These are phyloP conservation scores for Conopomorpha cramerella DNA, from an alignment of 1,140 invertebrate species.

Conservation along the genomic window DNA sequence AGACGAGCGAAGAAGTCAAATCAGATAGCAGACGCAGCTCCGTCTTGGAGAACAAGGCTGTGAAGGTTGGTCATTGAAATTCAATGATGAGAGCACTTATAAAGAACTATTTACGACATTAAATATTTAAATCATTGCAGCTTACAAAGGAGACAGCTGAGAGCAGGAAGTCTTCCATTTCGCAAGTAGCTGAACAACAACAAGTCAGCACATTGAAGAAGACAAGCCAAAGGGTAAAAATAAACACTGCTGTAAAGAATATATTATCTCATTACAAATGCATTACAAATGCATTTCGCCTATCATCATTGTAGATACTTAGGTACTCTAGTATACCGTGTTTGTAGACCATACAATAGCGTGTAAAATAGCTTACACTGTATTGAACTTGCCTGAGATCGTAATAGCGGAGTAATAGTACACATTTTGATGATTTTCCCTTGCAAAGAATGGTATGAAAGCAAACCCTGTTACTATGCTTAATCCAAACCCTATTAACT, in stretches of 20 bases:
- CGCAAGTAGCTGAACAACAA: constrained; percentile 36
- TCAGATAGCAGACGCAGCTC: constrained; percentile 67
- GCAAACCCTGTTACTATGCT: constrained; percentile 12
- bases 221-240: constrained; percentile 40
- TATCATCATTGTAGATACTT: too few relatives aligned
- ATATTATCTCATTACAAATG: too few relatives aligned
- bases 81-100: constrained; percentile 3
- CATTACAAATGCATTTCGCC: too few relatives aligned
- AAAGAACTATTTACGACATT: neutral
- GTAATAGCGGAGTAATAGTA: too few relatives aligned
- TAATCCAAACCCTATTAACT: constrained; percentile 24
- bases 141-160: constrained; percentile 49
- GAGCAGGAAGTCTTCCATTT: constrained; percentile 47
- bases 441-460: too few relatives aligned
- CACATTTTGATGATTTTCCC: too few relatives aligned
- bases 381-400: too few relatives aligned
- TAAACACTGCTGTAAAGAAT: too few relatives aligned
- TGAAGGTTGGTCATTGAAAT: constrained; percentile 49
- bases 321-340: too few relatives aligned
- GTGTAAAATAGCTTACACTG: too few relatives aligned
- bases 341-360: too few relatives aligned
- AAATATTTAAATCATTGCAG: constrained; percentile 9
- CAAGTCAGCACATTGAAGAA: constrained; percentile 34
- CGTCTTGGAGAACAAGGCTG: constrained; percentile 63
- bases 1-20: constrained; percentile 61